Evolutionary conservation across 2,797 vertebrate species (phyloP), one percentile per base, ranked within the genome.

Genomic region (Enteromius paludinosus): DNA sequence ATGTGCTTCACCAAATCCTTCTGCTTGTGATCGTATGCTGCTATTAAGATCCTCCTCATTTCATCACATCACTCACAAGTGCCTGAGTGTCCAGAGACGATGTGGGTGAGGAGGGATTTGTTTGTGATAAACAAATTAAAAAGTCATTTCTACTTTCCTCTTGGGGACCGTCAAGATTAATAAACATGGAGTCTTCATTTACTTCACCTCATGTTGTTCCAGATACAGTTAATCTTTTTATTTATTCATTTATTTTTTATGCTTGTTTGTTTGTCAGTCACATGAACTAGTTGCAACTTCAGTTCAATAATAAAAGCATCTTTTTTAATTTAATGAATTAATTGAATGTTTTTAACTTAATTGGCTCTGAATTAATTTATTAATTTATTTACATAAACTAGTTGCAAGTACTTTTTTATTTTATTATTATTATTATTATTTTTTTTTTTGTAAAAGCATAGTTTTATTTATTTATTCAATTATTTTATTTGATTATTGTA

Each of bases 31-130:
- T 52, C 74, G 47, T 14, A 77, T 47, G 14, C 54, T 59, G 72
- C n/a, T 23, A 59, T n/a, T 20, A 30, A 33, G 20, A 35, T 56
- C 71, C 38, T 38, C 33, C 12, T 56, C 33, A 18, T 25, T 17
- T 74, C 72, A 38, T 74, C 12, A 59, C n/a, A 25, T 74, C 72
- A 56, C n/a, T 41, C 47, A n/a, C 43, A 28, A 9, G n/a, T 15
- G 5, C 20, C 5, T 69, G 35, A 12, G 54, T 61, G 70, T 33
- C 5, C 14, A 18, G 28, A 28, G 14, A 28, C 0, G 17, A 30
- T 10, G 68, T 17, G 28, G 28, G 20, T 10, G 15, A 65, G 25
- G 15, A 9, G 2, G 45, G 45, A 52, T 20, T 12, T 9, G 12
- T 74, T 74, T 54, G 11, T 7, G 10, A 52, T 33, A 52, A 71